Evolutionary conservation across 2,113 vertebrate genomes (phyloP), one percentile per base, ranked within the genome.

Genomic region (Poeciliopsis retropinna): DNA sequence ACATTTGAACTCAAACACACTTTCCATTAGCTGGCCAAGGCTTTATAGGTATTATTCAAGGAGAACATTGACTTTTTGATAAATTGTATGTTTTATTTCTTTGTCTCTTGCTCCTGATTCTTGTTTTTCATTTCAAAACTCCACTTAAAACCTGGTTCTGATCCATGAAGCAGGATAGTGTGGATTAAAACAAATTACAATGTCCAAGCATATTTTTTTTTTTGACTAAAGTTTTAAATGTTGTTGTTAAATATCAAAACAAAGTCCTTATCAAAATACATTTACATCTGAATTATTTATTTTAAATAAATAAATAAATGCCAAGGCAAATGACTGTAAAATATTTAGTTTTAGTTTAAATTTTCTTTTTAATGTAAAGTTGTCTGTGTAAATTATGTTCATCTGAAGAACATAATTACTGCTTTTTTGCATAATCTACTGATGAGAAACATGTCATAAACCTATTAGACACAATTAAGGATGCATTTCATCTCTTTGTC

Each of bases 391-490:
- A 76, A 80, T 76, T 30, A 65, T 75, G 60, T 31, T 60, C 61
- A 66, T 79, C 27, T 28, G 9, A 54, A 60, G 29, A 57, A 80
- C 41, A 71, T 32, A 41, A 73, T 73, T 65, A 73, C 34, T 62
- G 25, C 51, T 68, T 80, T 76, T 85, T 47, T 67, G 62, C 68
- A 22, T 64, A 57, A 81, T 73, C 63, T 75, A 73, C 32, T 80
- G 72, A 78, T 27, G 41, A 75, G 75, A 84, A 85, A 67, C 70
- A 79, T 75, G 79, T 61, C 69, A 72, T 54, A 57, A 44, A 67
- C 34, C 75, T 73, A 39, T 78, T 76, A 60, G 72, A 65, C 62
- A 44, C 60, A 81, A 79, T 85, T 87, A 81, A 74, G 64, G 65
- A 62, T 31, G 51, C 72, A n/a, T 31, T 28, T 39, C 15, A 28